phyloP scores from a whole-genome alignment of 2,888 invertebrate species.

The Argyresthia goedartella region DNA sequence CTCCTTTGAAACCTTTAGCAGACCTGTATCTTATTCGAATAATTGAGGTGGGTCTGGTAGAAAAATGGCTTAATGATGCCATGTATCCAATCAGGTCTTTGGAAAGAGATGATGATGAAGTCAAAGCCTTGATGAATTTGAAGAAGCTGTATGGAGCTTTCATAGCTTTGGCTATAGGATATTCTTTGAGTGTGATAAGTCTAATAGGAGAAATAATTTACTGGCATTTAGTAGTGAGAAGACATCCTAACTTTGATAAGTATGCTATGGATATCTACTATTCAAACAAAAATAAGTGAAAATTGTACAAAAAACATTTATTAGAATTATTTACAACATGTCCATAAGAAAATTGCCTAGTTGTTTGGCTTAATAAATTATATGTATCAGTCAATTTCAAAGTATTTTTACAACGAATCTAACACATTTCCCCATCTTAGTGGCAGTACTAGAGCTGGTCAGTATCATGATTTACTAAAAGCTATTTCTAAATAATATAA shows the following conservation, averaged over 20 bases:
- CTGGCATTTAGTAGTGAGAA: constrained; percentile 75
- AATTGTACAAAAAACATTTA: constrained; percentile 14
- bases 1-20: constrained; percentile 78
- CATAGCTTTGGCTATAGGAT: constrained; percentile 79
- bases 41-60: constrained; percentile 81
- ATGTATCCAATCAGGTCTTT: constrained; percentile 71
- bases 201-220: constrained; percentile 75
- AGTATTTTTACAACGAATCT: background rate
- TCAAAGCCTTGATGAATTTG: constrained; percentile 84
- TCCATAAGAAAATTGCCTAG: constrained; percentile 15
- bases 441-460: too few relatives aligned
- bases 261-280: constrained; percentile 73
- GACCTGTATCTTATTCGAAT: constrained; percentile 77
- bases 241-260: constrained; percentile 79
- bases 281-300: constrained; percentile 46
- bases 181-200: constrained; percentile 67
- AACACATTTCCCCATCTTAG: too few relatives aligned
- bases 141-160: constrained; percentile 84
- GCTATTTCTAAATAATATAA: too few relatives aligned
- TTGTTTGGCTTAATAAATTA: background rate
- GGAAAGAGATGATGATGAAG: constrained; percentile 68
- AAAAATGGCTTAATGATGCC: constrained; percentile 84
- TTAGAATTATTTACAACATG: constrained; percentile 14
- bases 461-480: too few relatives aligned
- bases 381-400: background rate